A percentile compares a stretch with the other conserved stretches of the same genome.
These are phyloP conservation scores for Sinhomidia bicolor DNA, from an alignment of 2,888 invertebrate species.

Conservation along the genomic window DNA sequence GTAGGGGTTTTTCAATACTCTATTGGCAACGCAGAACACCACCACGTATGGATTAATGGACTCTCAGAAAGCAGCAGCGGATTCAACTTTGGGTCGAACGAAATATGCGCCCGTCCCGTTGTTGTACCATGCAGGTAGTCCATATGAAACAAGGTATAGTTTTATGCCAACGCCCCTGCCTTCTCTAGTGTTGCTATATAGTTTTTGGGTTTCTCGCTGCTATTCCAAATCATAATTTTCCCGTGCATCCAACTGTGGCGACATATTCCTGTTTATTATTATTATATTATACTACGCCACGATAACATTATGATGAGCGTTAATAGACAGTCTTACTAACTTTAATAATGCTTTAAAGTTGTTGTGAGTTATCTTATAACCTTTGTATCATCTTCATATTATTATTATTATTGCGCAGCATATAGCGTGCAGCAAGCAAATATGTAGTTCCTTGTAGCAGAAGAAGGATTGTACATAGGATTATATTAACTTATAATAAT, in stretches of 20 bases:
- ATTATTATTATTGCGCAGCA: no score
- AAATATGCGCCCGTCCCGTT: neutral
- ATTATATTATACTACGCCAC: neutral
- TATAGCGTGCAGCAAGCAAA: no score
- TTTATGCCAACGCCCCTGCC: constrained; percentile 32
- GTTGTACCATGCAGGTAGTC: neutral
- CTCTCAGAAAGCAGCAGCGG: no score
- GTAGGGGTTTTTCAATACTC: neutral
- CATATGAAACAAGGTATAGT: neutral
- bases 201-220: no score
- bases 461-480: no score
- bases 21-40: neutral
- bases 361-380: neutral
- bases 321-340: neutral
- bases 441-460: no score
- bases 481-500: no score
- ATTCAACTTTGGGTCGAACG: no score
- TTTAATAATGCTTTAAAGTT: neutral
- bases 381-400: neutral
- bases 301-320: neutral
- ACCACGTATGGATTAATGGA: neutral
- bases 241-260: neutral
- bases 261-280: neutral
- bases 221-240: no score
- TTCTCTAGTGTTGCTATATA: constrained; percentile 12